These are phyloP conservation scores for Sylvilagus bachmani DNA, from an alignment of 2,113 vertebrate species.

Conservation along the genomic window DNA sequence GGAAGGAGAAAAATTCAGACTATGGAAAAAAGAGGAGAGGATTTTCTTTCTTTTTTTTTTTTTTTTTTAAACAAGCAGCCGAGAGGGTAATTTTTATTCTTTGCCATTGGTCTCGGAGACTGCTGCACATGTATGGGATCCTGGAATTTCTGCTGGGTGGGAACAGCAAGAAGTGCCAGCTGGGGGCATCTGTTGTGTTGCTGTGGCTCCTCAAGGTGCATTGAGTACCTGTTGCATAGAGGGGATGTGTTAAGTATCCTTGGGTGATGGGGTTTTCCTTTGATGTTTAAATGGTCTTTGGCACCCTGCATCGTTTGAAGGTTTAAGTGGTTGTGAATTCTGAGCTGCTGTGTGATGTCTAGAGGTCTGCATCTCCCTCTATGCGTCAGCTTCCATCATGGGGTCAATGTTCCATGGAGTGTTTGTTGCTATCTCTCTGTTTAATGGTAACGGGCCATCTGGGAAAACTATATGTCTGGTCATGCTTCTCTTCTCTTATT, in stretches of 20 bases:
- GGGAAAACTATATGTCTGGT: neutral
- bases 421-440: neutral
- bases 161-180: neutral
- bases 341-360: no score
- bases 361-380: accelerated
- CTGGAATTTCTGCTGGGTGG: neutral
- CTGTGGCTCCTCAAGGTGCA: neutral
- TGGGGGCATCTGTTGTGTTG: neutral
- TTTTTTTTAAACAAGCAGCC: neutral
- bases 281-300: neutral
- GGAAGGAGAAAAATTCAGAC: constrained; percentile 28
- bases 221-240: neutral
- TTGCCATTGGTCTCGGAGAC: neutral
- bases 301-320: neutral
- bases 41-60: no score
- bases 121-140: neutral
- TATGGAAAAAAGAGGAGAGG: neutral
- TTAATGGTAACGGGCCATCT: neutral
- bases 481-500: neutral
- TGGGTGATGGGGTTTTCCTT: neutral
- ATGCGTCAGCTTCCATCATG: no score
- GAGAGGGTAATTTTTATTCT: constrained; percentile 46
- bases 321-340: no score
- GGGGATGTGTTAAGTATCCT: neutral
- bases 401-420: neutral